phyloP scores from a whole-genome alignment of 2,797 vertebrate species.

The Sarcophilus harrisii region DNA sequence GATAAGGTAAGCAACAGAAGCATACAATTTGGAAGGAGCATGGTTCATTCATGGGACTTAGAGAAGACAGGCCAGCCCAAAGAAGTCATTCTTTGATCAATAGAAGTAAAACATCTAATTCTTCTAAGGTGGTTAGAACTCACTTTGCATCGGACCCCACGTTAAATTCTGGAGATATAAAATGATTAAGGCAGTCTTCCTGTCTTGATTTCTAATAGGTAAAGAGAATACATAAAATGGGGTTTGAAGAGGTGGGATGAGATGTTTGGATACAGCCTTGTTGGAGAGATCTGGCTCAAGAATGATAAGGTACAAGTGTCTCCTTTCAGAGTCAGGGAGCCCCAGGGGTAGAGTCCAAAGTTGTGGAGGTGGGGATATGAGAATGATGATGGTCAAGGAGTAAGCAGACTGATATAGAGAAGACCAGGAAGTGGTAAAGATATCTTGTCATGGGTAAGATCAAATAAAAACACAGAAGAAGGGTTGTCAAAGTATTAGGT shows the following conservation, averaged over 20 bases:
- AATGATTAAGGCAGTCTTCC: rapidly evolving
- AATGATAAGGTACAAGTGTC: neutral
- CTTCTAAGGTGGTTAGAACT: neutral
- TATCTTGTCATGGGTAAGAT: neutral
- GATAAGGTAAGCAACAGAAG: neutral
- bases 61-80: neutral
- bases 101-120: neutral
- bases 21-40: neutral
- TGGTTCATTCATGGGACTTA: neutral
- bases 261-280: neutral
- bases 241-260: neutral
- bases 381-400: neutral
- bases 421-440: neutral
- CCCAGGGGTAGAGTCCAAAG: neutral
- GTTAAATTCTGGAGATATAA: neutral
- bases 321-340: neutral
- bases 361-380: neutral
- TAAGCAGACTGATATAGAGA: neutral
- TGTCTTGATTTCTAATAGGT: neutral
- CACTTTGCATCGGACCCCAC: neutral
- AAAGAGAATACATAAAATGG: neutral
- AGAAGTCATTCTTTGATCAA: neutral
- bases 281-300: no score
- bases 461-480: neutral
- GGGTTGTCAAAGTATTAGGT: neutral